phyloP scores from a whole-genome alignment of 2,888 invertebrate genomes.

The Caenorhabditis macrosperma region DNA sequence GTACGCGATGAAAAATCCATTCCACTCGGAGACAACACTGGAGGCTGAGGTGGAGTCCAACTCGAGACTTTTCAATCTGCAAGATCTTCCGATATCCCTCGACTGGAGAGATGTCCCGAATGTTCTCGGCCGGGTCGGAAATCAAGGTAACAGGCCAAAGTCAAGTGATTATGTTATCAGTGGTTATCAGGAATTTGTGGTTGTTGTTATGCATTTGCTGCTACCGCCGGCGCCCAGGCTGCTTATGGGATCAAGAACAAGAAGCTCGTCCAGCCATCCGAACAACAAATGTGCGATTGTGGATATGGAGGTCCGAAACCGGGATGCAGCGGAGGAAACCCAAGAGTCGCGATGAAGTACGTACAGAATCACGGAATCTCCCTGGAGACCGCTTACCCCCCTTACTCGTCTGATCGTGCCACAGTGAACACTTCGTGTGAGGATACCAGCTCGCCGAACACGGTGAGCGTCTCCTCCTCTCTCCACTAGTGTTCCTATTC shows the following conservation, averaged over 20 bases:
- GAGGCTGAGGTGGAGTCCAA: no score
- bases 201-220: constrained; percentile 6
- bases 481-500: background rate
- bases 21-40: background rate
- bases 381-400: background rate
- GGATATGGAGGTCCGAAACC: background rate
- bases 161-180: no score
- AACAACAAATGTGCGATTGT: constrained; percentile 3
- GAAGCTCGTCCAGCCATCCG: background rate
- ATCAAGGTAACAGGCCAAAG: background rate
- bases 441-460: background rate
- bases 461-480: background rate
- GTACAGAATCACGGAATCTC: background rate
- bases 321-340: background rate
- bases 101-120: background rate
- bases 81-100: background rate
- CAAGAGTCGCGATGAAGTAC: background rate
- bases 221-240: background rate
- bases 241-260: background rate
- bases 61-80: background rate
- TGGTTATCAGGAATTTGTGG: background rate
- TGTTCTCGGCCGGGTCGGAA: background rate
- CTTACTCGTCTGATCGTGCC: background rate
- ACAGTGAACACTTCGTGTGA: background rate
- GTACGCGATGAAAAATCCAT: background rate